Evolutionary conservation across 2,888 invertebrate species (phyloP), one percentile per base, ranked within the genome.

Genomic region (Timema cristinae): DNA sequence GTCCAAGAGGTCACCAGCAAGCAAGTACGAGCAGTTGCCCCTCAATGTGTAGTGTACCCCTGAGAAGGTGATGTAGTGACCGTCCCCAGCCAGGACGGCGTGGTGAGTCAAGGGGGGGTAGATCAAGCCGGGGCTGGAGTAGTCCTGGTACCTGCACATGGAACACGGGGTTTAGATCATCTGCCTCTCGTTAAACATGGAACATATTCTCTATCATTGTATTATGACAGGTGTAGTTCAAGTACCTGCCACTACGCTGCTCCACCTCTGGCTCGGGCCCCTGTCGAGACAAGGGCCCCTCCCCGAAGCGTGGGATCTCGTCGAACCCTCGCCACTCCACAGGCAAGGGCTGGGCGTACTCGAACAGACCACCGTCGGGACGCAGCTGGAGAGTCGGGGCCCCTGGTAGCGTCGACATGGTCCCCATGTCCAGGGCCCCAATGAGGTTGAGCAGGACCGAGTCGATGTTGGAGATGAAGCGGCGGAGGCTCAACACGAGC

Each of bases 21-120:
- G 78, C 5, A 86, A 78, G 76, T 85, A 85, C 75, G 82, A 84
- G 79, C 85, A 85, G 54, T 73, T 71, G 61, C 81, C 81, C 13
- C 81, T 80, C 76, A 84, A 84, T 68, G 83, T 81, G 78, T 80
- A 85, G 76, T 82, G 81, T 67, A 78, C 78, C 63, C 81, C 81
- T 78, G 85, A 85, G 77, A 85, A 86, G 4, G 85, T 85, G 73
- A 82, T 80, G 79, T 81, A 82, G 76, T 85, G 84, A 73, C 84
- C 81, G 70, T 79, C 81, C 13, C 84, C 84, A 72, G 81, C 80
- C 67, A 85, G 77, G 52, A 82, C 78, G 11, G 32, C 63, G 32
- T 32, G 32, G 32, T 32, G 32, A 32, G 2, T 32, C 2, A 32
- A 32, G 32, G 32, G 4, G 32, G 32, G 32, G 32, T 32, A 32